A percentile compares a stretch with the other conserved stretches of the same genome.
These are phyloP conservation scores for Parapsyche elsis DNA, from an alignment of 1,140 invertebrate genomes.

Conservation along the genomic window DNA sequence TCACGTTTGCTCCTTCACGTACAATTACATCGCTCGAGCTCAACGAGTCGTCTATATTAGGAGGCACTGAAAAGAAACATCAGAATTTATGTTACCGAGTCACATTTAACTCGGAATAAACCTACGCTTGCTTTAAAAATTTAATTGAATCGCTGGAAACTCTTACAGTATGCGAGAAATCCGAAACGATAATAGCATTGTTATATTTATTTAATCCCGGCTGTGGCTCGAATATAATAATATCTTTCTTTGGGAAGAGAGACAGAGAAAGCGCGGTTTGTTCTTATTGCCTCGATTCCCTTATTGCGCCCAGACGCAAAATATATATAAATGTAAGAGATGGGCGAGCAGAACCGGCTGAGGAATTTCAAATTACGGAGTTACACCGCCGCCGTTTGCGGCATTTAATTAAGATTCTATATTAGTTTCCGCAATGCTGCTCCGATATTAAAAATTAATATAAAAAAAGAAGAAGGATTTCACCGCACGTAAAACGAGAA, in stretches of 20 bases:
- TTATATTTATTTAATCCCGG: constrained; percentile 5
- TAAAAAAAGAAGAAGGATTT: neutral
- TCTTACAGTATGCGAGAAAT: neutral
- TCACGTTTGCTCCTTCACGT: constrained; percentile 89
- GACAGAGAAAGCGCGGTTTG: neutral
- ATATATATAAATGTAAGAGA: constrained; percentile 40
- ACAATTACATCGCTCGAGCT: constrained; percentile 93
- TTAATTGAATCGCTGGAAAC: neutral
- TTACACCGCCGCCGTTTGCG: constrained; percentile 56
- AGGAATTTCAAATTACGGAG: constrained; percentile 56
- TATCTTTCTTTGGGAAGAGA: constrained; percentile 13
- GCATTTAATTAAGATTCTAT: constrained; percentile 57
- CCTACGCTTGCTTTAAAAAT: neutral
- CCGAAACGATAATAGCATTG: neutral
- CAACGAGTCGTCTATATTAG: constrained; percentile 89
- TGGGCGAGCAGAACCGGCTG: constrained; percentile 41
- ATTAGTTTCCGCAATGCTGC: constrained; percentile 56
- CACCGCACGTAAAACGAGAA: neutral
- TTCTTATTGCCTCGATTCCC: constrained; percentile 22
- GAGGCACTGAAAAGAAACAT: constrained; percentile 77
- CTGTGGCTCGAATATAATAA: constrained; percentile 3
- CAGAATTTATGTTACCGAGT: neutral
- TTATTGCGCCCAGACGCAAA: constrained; percentile 18
- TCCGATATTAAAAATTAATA: constrained; percentile 56
- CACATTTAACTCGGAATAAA: neutral